phyloP scores from a whole-genome alignment of 2,113 vertebrate genomes.

The Potamarius usumacintae region DNA sequence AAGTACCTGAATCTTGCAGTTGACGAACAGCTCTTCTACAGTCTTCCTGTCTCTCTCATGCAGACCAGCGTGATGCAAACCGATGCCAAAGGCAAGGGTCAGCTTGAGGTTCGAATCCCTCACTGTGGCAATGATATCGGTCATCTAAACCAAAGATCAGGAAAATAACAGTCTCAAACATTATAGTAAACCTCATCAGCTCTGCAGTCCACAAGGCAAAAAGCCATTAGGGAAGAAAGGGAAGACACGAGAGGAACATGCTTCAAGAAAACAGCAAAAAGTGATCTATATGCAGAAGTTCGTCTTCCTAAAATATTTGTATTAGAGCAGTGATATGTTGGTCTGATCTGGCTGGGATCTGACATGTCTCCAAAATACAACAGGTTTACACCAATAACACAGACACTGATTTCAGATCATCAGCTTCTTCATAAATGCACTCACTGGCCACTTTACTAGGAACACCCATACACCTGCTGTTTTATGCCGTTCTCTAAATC shows the following conservation, averaged over 20 bases:
- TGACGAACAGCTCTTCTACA: conserved; percentile 95
- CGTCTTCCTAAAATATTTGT: background rate
- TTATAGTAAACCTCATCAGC: background rate
- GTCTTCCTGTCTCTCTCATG: conserved; percentile 95
- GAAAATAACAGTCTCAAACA: background rate
- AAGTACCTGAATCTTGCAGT: conserved; percentile 95
- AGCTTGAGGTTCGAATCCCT: conserved; percentile 95
- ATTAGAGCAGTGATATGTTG: background rate
- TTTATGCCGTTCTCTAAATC: too few relatives aligned
- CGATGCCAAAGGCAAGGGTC: conserved; percentile 95
- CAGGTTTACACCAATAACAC: background rate
- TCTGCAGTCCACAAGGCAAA: background rate
- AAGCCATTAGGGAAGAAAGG: background rate
- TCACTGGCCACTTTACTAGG: too few relatives aligned
- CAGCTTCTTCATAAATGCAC: background rate
- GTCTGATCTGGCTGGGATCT: background rate
- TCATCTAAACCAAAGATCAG: conserved; percentile 76
- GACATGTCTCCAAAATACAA: background rate
- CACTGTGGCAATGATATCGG: conserved; percentile 86
- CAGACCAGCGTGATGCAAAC: conserved; percentile 94
- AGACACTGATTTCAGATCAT: background rate
- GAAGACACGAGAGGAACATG: background rate
- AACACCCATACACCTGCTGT: too few relatives aligned
- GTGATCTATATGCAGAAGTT: background rate
- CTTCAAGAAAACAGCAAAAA: background rate